These are phyloP conservation scores for Anthonomus grandis DNA, from an alignment of 1,140 invertebrate species.

Conservation along the genomic window DNA sequence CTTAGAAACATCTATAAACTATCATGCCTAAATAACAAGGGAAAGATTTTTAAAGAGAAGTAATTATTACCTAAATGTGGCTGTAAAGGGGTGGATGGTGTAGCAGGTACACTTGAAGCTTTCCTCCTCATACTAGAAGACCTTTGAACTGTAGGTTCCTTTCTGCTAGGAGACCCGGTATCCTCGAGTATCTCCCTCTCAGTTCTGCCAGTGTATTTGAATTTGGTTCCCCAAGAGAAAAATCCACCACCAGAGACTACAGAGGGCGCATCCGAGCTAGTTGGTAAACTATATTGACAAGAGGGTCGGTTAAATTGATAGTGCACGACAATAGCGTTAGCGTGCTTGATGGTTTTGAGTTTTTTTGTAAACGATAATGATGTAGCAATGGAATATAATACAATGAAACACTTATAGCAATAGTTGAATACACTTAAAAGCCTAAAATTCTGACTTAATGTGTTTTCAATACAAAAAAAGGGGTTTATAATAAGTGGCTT, in stretches of 20 bases:
- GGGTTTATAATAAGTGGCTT: conserved; percentile 49
- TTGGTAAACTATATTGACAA: conserved; percentile 65
- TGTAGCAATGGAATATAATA: not conserved
- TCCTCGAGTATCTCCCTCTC: conserved; percentile 84
- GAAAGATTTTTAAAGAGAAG: too few relatives aligned
- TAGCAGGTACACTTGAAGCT: conserved; percentile 79
- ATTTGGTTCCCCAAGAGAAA: conserved; percentile 92
- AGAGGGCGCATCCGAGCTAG: conserved; percentile 79
- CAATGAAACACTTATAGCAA: not conserved
- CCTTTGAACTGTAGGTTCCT: conserved; percentile 59
- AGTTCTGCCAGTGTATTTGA: conserved; percentile 85
- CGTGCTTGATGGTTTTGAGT: not conserved
- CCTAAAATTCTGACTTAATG: not conserved
- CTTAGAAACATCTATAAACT: too few relatives aligned
- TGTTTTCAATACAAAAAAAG: not conserved
- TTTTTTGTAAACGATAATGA: not conserved
- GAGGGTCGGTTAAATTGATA: conserved; percentile 18
- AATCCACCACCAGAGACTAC: conserved; percentile 90
- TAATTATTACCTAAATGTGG: conserved; percentile 54
- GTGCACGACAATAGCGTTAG: conserved; percentile 11
- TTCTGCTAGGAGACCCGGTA: conserved; percentile 54
- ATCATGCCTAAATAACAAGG: too few relatives aligned
- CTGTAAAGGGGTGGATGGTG: conserved; percentile 74
- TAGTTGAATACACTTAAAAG: not conserved
- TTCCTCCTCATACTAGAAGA: conserved; percentile 66